These are phyloP conservation scores for Neogobius melanostomus DNA, from an alignment of 2,113 vertebrate species.

Conservation along the genomic window DNA sequence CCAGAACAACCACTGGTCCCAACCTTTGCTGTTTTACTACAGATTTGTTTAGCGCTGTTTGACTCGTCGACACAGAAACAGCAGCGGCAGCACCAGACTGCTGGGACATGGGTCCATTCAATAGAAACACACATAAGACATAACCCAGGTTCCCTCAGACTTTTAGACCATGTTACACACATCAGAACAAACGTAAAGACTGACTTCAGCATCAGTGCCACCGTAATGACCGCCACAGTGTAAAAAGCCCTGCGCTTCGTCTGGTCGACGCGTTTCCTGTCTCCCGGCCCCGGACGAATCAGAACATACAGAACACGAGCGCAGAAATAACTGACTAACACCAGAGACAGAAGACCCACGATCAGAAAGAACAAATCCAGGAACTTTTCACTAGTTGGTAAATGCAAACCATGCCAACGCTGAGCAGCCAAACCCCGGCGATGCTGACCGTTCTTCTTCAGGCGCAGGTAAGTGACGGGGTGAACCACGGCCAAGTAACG, in stretches of 20 bases:
- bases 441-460: background rate
- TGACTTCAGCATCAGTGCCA: too few relatives aligned
- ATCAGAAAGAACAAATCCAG: too few relatives aligned
- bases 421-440: conserved; percentile 15
- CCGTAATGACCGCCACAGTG: too few relatives aligned
- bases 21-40: too few relatives aligned
- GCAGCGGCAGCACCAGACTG: conserved; percentile 34
- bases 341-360: too few relatives aligned
- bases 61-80: too few relatives aligned
- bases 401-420: background rate
- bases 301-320: conserved; percentile 7
- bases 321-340: background rate
- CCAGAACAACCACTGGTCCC: too few relatives aligned
- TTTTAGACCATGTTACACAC: background rate
- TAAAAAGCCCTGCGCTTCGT: too few relatives aligned
- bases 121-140: rapidly evolving
- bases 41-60: too few relatives aligned
- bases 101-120: conserved; percentile 12
- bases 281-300: background rate
- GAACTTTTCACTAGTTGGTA: too few relatives aligned
- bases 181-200: too few relatives aligned
- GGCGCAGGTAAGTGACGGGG: conserved; percentile 14
- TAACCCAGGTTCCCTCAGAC: background rate
- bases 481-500: conserved; percentile 43
- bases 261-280: background rate